Percentiles rank a stretch among this genome's conserved stretches.
Conservation (phyloP, 2,797 vertebrate genomes). For the Fratercula arctica region DNA sequence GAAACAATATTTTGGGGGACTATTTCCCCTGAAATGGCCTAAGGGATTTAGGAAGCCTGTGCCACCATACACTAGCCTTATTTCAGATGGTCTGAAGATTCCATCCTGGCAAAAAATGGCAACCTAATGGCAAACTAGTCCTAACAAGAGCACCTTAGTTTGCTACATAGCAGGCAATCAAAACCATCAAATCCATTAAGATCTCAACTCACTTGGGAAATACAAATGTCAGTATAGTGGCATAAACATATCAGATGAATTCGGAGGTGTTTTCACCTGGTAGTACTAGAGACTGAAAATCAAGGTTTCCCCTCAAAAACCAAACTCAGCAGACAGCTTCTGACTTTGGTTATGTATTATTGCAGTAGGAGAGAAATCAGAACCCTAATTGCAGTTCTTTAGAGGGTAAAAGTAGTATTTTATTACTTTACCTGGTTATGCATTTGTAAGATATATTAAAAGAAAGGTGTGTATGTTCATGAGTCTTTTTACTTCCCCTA, state of each 20-base stretch:
- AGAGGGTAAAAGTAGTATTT: background rate
- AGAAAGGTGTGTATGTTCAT: background rate
- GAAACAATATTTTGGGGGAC: background rate
- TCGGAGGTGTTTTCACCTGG: background rate
- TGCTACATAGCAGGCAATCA: background rate
- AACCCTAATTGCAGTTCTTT: background rate
- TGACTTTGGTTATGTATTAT: background rate
- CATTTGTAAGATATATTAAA: background rate
- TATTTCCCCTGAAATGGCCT: background rate
- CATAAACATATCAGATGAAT: background rate
- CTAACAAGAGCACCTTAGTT: background rate
- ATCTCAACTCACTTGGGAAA: background rate
- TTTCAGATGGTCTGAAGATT: background rate
- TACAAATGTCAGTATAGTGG: background rate
- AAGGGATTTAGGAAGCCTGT: background rate
- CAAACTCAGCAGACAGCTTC: background rate
- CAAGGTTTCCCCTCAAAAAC: background rate
- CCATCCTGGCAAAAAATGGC: background rate
- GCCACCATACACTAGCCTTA: background rate
- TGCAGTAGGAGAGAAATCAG: background rate
- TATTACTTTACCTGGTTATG: background rate
- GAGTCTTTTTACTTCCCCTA: background rate
- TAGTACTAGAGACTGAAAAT: background rate
- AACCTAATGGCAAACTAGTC: background rate
- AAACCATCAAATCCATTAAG: background rate